Evolutionary conservation across 2,888 invertebrate genomes (phyloP).

Genomic region (Pasiphila rectangulata): DNA sequence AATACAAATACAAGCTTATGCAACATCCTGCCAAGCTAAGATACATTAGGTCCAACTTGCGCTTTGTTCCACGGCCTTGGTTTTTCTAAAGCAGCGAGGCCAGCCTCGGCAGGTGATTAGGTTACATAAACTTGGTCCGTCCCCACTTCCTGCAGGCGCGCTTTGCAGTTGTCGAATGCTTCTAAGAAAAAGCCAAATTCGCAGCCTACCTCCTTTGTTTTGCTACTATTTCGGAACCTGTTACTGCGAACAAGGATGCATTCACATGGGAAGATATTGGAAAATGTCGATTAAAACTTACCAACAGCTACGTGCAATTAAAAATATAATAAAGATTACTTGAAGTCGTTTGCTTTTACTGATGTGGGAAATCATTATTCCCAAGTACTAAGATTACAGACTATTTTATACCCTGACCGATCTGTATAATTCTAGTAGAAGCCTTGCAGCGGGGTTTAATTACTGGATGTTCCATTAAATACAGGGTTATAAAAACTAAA

Average conservation of each 20-base stretch:
- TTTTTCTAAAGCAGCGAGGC: slow-evolving; percentile 64
- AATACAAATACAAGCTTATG: slow-evolving; percentile 78
- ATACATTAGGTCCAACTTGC: slow-evolving; percentile 62
- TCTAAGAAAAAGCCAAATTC: slow-evolving; percentile 74
- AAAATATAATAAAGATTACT: too few species aligned
- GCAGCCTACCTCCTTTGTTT: slow-evolving; percentile 63
- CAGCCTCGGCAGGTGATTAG: slow-evolving; percentile 80
- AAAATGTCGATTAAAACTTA: slow-evolving; percentile 6
- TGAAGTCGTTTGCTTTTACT: slow-evolving; percentile 12
- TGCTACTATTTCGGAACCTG: slow-evolving; percentile 61
- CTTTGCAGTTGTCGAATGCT: slow-evolving; percentile 74
- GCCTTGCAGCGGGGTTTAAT: slow-evolving; percentile 43
- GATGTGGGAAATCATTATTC: not conserved
- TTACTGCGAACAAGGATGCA: slow-evolving; percentile 51
- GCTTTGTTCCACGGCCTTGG: slow-evolving; percentile 71
- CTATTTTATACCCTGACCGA: too few species aligned
- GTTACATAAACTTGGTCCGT: slow-evolving; percentile 78
- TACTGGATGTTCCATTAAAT: slow-evolving; percentile 48
- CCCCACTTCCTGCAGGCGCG: slow-evolving; percentile 78
- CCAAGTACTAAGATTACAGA: too few species aligned
- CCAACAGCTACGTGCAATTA: too few species aligned
- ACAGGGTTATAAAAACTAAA: slow-evolving; percentile 54
- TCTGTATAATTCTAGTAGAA: slow-evolving; percentile 35
- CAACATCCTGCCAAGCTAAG: slow-evolving; percentile 75
- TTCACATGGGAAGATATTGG: slow-evolving; percentile 36